Evolutionary conservation across 1,140 invertebrate genomes (phyloP).

Genomic region (Drosophila burlai): DNA sequence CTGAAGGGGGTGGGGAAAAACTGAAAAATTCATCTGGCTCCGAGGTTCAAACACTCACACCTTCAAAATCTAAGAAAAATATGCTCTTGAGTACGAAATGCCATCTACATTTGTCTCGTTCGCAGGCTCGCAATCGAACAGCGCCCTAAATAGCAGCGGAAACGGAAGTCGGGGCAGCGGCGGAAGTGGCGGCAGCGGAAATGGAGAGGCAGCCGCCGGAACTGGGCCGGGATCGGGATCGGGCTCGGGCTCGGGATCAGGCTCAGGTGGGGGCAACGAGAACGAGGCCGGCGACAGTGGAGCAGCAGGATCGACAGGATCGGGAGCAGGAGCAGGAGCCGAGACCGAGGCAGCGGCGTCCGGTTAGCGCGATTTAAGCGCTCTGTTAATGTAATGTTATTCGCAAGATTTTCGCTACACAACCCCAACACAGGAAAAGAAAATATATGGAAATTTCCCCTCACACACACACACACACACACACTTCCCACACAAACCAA

Average conservation of each 20-base stretch:
- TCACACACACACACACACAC: neutral
- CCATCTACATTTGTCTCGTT: conserved; percentile 22
- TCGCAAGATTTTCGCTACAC: conserved; percentile 56
- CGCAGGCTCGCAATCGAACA: conserved; percentile 74
- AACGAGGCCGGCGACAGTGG: conserved; percentile 32
- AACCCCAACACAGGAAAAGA: neutral
- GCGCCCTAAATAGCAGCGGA: conserved; percentile 65
- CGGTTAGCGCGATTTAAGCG: conserved; percentile 52
- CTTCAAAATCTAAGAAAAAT: neutral
- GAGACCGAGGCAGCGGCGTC: conserved; percentile 54
- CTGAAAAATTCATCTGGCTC: neutral
- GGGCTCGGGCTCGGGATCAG: neutral
- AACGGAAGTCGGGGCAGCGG: conserved; percentile 18
- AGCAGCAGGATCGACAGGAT: conserved; percentile 14
- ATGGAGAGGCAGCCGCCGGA: conserved; percentile 28
- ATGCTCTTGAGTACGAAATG: neutral
- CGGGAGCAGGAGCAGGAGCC: conserved; percentile 25
- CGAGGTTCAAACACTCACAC: neutral
- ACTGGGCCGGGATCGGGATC: conserved; percentile 14
- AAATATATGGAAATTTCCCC: neutral
- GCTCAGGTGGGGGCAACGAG: conserved; percentile 7
- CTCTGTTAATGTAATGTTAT: conserved; percentile 72
- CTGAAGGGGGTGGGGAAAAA: too few relatives aligned
- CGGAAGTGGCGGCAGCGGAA: conserved; percentile 28
- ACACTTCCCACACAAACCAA: conserved; percentile 5